Percentiles rank a stretch among this genome's conserved stretches.
Conservation (phyloP, 2,888 invertebrate genomes). For the Hypomecis punctinalis region DNA sequence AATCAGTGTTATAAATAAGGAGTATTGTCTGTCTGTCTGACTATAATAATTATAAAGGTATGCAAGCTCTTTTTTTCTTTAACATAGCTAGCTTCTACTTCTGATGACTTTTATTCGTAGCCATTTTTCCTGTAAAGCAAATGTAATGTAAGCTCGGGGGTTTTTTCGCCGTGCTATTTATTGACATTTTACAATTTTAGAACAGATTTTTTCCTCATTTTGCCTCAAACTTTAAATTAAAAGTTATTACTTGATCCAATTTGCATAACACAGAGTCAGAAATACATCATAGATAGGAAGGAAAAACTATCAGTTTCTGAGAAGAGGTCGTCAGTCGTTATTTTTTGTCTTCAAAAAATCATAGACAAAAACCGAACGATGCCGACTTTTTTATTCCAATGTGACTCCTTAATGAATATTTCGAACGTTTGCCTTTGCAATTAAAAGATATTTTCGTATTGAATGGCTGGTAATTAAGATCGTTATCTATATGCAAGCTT, state of each 20-base stretch:
- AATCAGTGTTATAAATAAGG: too few species aligned
- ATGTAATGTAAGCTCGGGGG: too few species aligned
- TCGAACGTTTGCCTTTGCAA: slow-evolving; percentile 15
- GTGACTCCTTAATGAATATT: slow-evolving; percentile 22
- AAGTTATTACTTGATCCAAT: not conserved
- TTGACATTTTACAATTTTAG: too few species aligned
- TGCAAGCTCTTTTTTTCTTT: too few species aligned
- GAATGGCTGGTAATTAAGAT: slow-evolving; percentile 16
- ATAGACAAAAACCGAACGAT: slow-evolving; percentile 6
- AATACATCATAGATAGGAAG: slow-evolving; percentile 3
- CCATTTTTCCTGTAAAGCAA: too few species aligned
- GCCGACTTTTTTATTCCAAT: slow-evolving; percentile 15
- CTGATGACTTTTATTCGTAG: too few species aligned
- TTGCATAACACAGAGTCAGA: not conserved
- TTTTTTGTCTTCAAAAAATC: slow-evolving; percentile 4
- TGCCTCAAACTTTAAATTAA: not conserved
- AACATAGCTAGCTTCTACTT: too few species aligned
- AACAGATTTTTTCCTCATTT: not conserved
- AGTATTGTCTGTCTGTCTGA: too few species aligned
- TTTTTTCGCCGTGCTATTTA: too few species aligned
- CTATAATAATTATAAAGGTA: too few species aligned
- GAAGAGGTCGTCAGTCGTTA: slow-evolving; percentile 1
- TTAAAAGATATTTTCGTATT: slow-evolving; percentile 17
- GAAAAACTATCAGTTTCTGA: slow-evolving; percentile 15
- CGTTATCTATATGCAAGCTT: slow-evolving; percentile 12